phyloP scores from a whole-genome alignment of 2,797 vertebrate species.

The Gymnothorax javanicus region DNA sequence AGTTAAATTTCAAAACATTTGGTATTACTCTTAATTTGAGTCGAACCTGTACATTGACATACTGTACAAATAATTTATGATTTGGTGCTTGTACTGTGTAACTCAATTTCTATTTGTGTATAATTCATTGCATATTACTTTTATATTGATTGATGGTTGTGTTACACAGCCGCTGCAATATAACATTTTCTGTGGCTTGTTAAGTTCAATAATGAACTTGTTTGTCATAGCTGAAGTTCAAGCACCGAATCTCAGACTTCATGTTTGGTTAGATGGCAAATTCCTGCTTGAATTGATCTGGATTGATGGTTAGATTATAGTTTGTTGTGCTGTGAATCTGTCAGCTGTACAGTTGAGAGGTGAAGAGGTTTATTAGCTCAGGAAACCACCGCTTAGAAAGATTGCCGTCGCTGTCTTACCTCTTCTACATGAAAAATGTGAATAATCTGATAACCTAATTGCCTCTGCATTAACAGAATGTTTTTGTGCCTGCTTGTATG shows the following conservation, averaged over 20 bases:
- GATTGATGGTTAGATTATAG: not conserved
- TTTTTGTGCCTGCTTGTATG: not conserved
- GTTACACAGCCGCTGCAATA: not conserved
- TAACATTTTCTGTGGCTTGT: not conserved
- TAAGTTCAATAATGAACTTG: not conserved
- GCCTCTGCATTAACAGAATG: not conserved
- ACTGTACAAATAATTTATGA: not conserved
- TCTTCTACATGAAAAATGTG: not conserved
- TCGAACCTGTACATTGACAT: not conserved
- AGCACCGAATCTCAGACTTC: not conserved
- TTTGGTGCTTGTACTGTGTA: not conserved
- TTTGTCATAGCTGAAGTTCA: not conserved
- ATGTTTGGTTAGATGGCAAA: not conserved
- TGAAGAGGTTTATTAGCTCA: not conserved
- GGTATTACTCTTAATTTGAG: not conserved
- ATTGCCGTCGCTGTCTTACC: not conserved
- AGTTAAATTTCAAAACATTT: not conserved
- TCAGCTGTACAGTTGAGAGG: not conserved
- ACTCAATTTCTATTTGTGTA: not conserved
- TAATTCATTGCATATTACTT: not conserved
- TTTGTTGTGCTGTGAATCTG: not conserved
- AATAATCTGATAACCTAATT: not conserved
- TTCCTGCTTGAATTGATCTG: not conserved
- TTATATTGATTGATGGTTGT: not conserved
- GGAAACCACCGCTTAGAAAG: not conserved